Percentiles rank a stretch among this genome's conserved stretches.
phyloP scores from a whole-genome alignment of 2,888 invertebrate genomes.

The Hylaea fasciaria region DNA sequence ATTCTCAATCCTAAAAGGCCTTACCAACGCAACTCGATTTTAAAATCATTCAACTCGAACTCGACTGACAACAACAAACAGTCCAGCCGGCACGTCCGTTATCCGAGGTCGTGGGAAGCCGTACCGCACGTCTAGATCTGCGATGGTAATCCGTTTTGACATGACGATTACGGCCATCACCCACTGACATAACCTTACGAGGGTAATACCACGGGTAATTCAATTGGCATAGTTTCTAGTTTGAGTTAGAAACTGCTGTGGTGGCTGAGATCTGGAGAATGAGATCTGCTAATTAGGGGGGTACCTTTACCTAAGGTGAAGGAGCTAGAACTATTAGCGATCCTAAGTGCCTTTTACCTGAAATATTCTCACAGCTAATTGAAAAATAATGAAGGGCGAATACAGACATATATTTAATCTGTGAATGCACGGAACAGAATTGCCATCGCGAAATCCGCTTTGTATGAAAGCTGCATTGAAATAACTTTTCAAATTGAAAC shows the following conservation, averaged over 20 bases:
- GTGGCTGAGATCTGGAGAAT: neutral
- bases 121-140: constrained; percentile 16
- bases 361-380: too few relatives aligned
- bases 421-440: constrained; percentile 23
- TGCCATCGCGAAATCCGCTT: constrained; percentile 18
- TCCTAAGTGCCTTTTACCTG: too few relatives aligned
- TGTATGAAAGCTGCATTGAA: constrained; percentile 17
- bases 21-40: too few relatives aligned
- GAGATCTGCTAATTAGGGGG: too few relatives aligned
- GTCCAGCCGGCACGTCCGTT: constrained; percentile 3
- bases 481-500: constrained; percentile 27
- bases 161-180: constrained; percentile 59
- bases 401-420: constrained; percentile 22
- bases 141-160: constrained; percentile 54
- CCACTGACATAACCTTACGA: constrained; percentile 62
- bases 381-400: neutral
- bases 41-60: too few relatives aligned
- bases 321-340: too few relatives aligned
- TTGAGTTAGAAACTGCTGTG: neutral
- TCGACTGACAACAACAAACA: constrained; percentile 1
- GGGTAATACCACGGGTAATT: constrained; percentile 44
- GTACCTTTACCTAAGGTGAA: too few relatives aligned
- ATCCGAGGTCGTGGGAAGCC: constrained; percentile 23
- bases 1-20: too few relatives aligned
- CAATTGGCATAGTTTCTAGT: constrained; percentile 48